These are phyloP conservation scores for Tragelaphus scriptus DNA, from an alignment of 2,113 vertebrate genomes.

Conservation along the genomic window DNA sequence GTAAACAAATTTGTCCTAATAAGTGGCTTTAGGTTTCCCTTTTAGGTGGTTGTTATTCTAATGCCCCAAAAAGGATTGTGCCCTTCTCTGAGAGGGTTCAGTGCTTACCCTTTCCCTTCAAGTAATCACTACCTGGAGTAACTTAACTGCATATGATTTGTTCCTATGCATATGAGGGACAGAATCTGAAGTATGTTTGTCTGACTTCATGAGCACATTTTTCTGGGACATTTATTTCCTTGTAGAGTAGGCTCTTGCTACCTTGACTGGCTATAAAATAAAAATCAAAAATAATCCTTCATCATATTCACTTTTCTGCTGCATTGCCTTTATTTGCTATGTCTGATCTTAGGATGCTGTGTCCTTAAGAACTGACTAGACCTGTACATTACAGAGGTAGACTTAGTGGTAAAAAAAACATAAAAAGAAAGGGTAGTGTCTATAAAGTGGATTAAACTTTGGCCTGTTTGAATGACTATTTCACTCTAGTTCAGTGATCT, in stretches of 20 bases:
- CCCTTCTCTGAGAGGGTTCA: neutral
- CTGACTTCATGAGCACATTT: neutral
- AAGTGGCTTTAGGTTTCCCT: constrained; percentile 31
- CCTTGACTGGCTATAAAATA: neutral
- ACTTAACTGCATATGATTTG: neutral
- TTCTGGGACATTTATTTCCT: constrained; percentile 23
- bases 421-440: constrained; percentile 28
- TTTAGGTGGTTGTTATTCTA: neutral
- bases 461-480: neutral
- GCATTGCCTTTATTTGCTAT: constrained; percentile 5
- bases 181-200: neutral
- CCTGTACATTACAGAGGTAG: neutral
- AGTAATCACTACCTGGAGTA: neutral
- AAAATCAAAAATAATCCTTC: neutral
- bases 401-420: neutral
- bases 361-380: neutral
- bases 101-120: neutral
- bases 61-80: neutral
- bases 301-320: constrained; percentile 10
- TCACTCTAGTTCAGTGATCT: neutral
- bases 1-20: constrained; percentile 40
- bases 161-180: neutral
- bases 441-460: constrained; percentile 36
- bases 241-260: neutral
- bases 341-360: neutral